Conservation (phyloP, 1,140 invertebrate species). For the Drosophila aff. region DNA sequence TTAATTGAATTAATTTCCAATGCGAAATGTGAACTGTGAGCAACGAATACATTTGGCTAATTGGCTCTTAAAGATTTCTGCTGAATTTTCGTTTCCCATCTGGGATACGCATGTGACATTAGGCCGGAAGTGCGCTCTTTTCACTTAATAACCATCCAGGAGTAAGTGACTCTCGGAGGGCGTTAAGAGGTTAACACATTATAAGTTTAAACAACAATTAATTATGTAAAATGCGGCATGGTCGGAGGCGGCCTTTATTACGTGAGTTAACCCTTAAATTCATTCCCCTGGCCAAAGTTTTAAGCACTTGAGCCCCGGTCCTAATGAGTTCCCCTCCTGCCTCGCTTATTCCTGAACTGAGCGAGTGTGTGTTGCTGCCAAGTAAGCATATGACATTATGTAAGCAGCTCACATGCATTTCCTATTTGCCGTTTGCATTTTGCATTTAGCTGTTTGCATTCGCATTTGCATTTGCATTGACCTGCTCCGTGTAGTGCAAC, state of each 20-base stretch:
- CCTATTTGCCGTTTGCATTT: slow-evolving; percentile 51
- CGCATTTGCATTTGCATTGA: slow-evolving; percentile 49
- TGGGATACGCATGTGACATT: slow-evolving; percentile 1
- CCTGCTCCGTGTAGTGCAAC: slow-evolving; percentile 57
- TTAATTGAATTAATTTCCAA: slow-evolving; percentile 68
- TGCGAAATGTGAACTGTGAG: slow-evolving; percentile 38
- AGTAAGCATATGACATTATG: slow-evolving; percentile 23
- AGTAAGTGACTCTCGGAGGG: slow-evolving; percentile 30
- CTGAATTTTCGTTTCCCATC: slow-evolving; percentile 41
- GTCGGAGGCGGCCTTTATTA: slow-evolving; percentile 12
- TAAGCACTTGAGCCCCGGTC: slow-evolving; percentile 18
- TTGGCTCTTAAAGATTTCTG: slow-evolving; percentile 57
- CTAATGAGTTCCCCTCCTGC: slow-evolving; percentile 30
- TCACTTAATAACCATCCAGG: slow-evolving; percentile 39
- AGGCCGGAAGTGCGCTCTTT: slow-evolving; percentile 12
- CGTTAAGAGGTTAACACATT: slow-evolving; percentile 63
- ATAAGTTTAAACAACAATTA: slow-evolving; percentile 62
- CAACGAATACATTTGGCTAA: slow-evolving; percentile 60
- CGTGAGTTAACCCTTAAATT: slow-evolving; percentile 13
- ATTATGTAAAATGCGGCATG: slow-evolving; percentile 63
- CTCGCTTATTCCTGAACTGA: not conserved
- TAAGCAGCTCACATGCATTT: slow-evolving; percentile 66
- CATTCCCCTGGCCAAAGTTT: slow-evolving; percentile 12
- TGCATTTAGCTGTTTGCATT: slow-evolving; percentile 3
- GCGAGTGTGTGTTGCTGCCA: not conserved